These are phyloP conservation scores for Leptodactylus fallax DNA, from an alignment of 2,797 vertebrate genomes.

Conservation along the genomic window DNA sequence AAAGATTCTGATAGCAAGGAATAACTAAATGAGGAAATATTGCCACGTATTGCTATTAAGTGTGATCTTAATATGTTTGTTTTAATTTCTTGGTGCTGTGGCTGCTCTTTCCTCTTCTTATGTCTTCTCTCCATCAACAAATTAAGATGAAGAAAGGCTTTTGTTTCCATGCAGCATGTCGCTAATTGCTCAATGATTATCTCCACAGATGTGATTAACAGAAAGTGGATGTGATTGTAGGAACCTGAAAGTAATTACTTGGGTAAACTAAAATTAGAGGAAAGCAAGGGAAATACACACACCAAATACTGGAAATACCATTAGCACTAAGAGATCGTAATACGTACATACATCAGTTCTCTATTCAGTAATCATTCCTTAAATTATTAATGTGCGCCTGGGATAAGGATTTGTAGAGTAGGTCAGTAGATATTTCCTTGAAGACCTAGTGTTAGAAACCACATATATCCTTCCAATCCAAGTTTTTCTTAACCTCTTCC, in stretches of 20 bases:
- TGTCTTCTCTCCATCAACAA: slow-evolving; percentile 8
- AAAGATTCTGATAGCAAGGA: no score
- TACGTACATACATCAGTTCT: slow-evolving; percentile 6
- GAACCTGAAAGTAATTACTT: slow-evolving; percentile 13
- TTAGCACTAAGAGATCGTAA: slow-evolving; percentile 47
- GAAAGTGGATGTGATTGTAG: slow-evolving; percentile 39
- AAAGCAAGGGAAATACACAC: background rate
- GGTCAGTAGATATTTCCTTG: background rate
- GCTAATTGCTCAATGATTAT: slow-evolving; percentile 45
- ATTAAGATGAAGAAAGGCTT: slow-evolving; percentile 38
- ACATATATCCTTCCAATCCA: background rate
- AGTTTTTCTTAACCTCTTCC: no score
- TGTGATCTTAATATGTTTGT: background rate
- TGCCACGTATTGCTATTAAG: background rate
- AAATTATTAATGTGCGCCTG: slow-evolving; percentile 22
- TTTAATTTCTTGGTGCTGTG: background rate
- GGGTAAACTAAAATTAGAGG: slow-evolving; percentile 20
- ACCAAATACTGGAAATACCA: slow-evolving; percentile 42
- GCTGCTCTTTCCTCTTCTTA: no score
- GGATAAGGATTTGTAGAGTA: background rate
- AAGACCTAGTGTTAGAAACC: background rate
- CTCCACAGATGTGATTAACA: slow-evolving; percentile 4
- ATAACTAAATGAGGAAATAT: no score
- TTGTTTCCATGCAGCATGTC: slow-evolving; percentile 30
- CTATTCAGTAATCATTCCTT: slow-evolving; percentile 21